Conservation (phyloP, 2,888 invertebrate species). For the Orgyia antiqua region DNA sequence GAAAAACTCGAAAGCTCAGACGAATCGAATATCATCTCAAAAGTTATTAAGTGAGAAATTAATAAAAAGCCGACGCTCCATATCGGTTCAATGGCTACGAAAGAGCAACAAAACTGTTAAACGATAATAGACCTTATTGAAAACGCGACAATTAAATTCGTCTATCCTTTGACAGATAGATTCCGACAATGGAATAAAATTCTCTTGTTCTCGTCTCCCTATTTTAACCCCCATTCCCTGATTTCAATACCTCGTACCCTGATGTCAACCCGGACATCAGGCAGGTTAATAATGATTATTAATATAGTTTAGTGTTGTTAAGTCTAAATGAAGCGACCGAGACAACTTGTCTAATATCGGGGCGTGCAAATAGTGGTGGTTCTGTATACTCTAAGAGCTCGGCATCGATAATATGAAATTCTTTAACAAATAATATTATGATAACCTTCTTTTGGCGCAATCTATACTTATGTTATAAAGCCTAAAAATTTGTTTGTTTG, state of each 20-base stretch:
- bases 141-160: constrained; percentile 54
- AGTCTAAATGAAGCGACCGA: constrained; percentile 52
- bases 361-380: constrained; percentile 57
- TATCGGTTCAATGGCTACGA: constrained; percentile 41
- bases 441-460: too few relatives aligned
- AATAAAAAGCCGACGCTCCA: constrained; percentile 50
- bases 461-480: too few relatives aligned
- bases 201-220: constrained; percentile 10
- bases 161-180: constrained; percentile 50
- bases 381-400: constrained; percentile 29
- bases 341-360: constrained; percentile 67
- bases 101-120: constrained; percentile 40
- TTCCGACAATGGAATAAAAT: constrained; percentile 28
- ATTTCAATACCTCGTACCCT: constrained; percentile 10
- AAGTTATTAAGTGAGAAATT: constrained; percentile 50
- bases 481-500: too few relatives aligned
- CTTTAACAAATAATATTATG: too few relatives aligned
- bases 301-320: constrained; percentile 70
- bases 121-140: constrained; percentile 48
- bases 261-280: constrained; percentile 19
- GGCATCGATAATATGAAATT: too few relatives aligned
- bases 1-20: constrained; percentile 22
- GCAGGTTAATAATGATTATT: constrained; percentile 69
- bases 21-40: constrained; percentile 22
- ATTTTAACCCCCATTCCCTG: constrained; percentile 1